Conservation (phyloP, 2,888 invertebrate genomes). For the Galeopsomyia nigrocyanea region DNA sequence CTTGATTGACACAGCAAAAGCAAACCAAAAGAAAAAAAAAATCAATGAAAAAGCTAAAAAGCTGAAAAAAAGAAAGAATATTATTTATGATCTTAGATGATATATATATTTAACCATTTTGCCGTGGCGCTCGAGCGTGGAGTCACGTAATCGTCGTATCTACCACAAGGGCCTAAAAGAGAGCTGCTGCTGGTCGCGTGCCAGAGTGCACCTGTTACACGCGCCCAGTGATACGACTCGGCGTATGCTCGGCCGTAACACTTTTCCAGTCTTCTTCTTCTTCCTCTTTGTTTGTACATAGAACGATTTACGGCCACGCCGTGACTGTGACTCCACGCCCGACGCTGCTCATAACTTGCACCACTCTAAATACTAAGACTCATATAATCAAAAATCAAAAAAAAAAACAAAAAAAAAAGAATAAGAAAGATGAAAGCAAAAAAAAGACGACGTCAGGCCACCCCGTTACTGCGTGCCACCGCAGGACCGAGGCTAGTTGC, state of each 20-base stretch:
- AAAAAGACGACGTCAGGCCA: slow-evolving; percentile 65
- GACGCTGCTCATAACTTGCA: slow-evolving; percentile 55
- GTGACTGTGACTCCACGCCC: slow-evolving; percentile 29
- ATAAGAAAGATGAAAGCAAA: too few species aligned
- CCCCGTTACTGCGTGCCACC: slow-evolving; percentile 69
- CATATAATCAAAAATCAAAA: slow-evolving; percentile 41
- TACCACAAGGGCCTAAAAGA: too few species aligned
- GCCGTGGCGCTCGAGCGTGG: not conserved
- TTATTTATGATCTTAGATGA: not conserved
- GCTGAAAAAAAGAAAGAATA: not conserved
- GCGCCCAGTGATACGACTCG: too few species aligned
- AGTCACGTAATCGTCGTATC: not conserved
- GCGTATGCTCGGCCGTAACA: too few species aligned
- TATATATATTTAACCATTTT: not conserved
- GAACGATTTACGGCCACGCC: too few species aligned
- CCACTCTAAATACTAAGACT: slow-evolving; percentile 60
- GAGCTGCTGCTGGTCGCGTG: too few species aligned
- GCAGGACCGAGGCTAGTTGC: slow-evolving; percentile 63
- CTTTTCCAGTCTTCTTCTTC: too few species aligned
- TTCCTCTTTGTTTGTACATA: too few species aligned
- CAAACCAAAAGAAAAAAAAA: not conserved
- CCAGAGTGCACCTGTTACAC: too few species aligned
- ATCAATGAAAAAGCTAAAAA: not conserved
- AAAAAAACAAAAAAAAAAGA: slow-evolving; percentile 17
- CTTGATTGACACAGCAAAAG: not conserved